A percentile compares a stretch with the other conserved stretches of the same genome.
These are phyloP conservation scores for Scleropages formosus DNA, from an alignment of 2,797 vertebrate species.

Conservation along the genomic window DNA sequence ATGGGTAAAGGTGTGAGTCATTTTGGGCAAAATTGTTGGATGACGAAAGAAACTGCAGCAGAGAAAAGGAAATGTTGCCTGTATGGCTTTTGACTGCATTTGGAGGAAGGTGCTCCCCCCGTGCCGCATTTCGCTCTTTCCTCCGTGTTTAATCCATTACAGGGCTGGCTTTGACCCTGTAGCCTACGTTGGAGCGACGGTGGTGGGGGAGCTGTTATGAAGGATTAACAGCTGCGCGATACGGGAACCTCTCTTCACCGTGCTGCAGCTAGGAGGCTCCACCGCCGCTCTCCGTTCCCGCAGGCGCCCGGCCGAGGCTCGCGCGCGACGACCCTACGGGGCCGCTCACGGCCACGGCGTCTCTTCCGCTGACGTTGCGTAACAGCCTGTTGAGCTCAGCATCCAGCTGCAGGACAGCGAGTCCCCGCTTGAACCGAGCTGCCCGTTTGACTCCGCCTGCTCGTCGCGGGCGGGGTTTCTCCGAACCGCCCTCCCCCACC, in stretches of 20 bases:
- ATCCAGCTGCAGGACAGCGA: slow-evolving; percentile 65
- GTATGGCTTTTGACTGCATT: too few species aligned
- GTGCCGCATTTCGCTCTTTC: too few species aligned
- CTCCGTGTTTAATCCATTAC: too few species aligned
- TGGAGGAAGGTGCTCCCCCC: too few species aligned
- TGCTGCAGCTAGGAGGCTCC: too few species aligned
- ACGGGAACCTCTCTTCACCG: too few species aligned
- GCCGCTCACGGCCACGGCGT: not conserved
- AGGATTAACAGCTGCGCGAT: too few species aligned
- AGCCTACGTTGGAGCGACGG: too few species aligned
- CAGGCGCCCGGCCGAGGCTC: not conserved
- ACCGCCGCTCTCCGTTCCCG: not conserved
- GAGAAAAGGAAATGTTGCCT: too few species aligned
- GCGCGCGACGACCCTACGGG: not conserved
- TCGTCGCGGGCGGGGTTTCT: slow-evolving; percentile 31
- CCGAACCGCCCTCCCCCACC: slow-evolving; percentile 44
- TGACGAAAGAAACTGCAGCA: too few species aligned
- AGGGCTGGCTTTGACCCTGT: too few species aligned
- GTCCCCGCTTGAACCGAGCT: slow-evolving; percentile 65
- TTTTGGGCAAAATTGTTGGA: not conserved
- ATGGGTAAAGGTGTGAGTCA: not conserved
- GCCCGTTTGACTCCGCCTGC: slow-evolving; percentile 60
- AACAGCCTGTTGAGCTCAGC: slow-evolving; percentile 52
- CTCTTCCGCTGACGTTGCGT: slow-evolving; percentile 49
- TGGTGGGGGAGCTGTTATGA: too few species aligned